These are phyloP conservation scores for Biston stratarius DNA, from an alignment of 2,888 invertebrate genomes.

Conservation along the genomic window DNA sequence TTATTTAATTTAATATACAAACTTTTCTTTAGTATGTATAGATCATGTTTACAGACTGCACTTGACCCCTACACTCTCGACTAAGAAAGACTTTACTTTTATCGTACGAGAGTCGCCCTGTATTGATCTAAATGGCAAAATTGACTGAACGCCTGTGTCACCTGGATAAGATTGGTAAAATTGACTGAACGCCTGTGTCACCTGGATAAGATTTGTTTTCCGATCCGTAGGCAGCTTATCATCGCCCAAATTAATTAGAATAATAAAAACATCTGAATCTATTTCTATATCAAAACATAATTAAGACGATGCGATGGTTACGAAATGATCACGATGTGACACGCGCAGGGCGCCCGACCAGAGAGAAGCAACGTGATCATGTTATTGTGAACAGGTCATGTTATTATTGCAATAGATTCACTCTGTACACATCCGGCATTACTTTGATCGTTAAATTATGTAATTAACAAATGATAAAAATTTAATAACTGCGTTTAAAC, in stretches of 20 bases:
- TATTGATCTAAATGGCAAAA: background rate
- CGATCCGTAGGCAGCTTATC: background rate
- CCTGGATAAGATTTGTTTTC: too few relatives aligned
- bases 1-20: too few relatives aligned
- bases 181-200: too few relatives aligned
- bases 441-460: background rate
- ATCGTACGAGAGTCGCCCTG: too few relatives aligned
- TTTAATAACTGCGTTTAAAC: too few relatives aligned
- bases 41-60: too few relatives aligned
- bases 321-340: constrained; percentile 42
- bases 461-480: background rate
- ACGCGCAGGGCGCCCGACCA: constrained; percentile 26
- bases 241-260: constrained; percentile 2
- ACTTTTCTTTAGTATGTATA: background rate
- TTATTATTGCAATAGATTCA: constrained; percentile 27
- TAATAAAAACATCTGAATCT: constrained; percentile 9
- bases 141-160: background rate
- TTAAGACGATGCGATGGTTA: constrained; percentile 26
- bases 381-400: constrained; percentile 28
- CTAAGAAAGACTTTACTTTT: too few relatives aligned
- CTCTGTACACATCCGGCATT: constrained; percentile 4
- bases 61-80: too few relatives aligned
- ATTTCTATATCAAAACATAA: constrained; percentile 17
- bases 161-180: too few relatives aligned
- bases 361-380: constrained; percentile 37